Evolutionary conservation across 2,113 vertebrate genomes (phyloP).

Genomic region (Parus major): DNA sequence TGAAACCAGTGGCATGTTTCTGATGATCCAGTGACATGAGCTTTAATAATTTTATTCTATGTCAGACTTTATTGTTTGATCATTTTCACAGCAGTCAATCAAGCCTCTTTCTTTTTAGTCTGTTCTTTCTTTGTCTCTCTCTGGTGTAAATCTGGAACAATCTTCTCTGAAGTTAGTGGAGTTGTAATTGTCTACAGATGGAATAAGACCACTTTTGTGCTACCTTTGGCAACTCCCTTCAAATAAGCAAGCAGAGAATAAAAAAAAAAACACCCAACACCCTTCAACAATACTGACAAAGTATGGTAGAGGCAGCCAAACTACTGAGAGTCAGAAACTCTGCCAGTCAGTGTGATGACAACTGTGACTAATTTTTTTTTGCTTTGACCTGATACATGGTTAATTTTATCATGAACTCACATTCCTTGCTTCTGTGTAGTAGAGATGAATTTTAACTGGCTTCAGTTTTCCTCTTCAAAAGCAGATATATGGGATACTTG

Average conservation of each 20-base stretch:
- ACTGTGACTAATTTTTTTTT: background rate
- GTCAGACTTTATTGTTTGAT: background rate
- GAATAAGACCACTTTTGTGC: background rate
- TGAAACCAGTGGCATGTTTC: background rate
- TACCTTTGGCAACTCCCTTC: background rate
- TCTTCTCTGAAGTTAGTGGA: background rate
- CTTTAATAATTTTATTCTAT: background rate
- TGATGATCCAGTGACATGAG: background rate
- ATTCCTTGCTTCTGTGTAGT: background rate
- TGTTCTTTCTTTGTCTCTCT: background rate
- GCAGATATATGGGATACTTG: background rate
- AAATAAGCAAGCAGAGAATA: background rate
- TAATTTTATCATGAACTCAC: background rate
- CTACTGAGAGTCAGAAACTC: background rate
- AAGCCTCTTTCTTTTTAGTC: background rate
- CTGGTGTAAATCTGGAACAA: background rate
- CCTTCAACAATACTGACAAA: background rate
- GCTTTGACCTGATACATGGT: background rate
- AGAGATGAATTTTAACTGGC: background rate
- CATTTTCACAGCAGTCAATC: background rate
- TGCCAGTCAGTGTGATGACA: background rate
- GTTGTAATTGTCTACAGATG: background rate
- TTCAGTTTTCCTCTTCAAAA: background rate
- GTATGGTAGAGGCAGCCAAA: background rate
- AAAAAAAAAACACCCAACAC: fast-evolving